Evolutionary conservation across 1,140 invertebrate species (phyloP).

Genomic region (Kradibia gibbosae): DNA sequence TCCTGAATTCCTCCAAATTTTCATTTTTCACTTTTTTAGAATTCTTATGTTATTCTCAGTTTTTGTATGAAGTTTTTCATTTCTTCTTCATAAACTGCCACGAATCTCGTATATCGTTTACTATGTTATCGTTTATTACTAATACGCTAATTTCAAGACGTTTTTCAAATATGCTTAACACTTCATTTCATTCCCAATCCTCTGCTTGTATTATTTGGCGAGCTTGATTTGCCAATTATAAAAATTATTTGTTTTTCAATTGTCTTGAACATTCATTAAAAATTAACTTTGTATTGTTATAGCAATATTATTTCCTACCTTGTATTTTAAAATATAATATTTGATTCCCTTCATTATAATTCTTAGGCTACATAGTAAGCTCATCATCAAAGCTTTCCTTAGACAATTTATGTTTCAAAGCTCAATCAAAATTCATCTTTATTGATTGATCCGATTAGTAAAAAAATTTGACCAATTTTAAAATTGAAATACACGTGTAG

Average conservation of each 20-base stretch:
- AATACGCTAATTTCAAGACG: slow-evolving; percentile 34
- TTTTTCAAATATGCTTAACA: slow-evolving; percentile 25
- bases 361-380: not conserved
- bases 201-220: slow-evolving; percentile 35
- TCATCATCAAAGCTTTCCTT: not conserved
- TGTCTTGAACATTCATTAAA: not conserved
- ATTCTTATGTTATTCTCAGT: slow-evolving; percentile 33
- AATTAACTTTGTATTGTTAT: slow-evolving; percentile 2
- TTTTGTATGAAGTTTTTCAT: slow-evolving; percentile 18
- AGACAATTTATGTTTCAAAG: not conserved
- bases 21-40: slow-evolving; percentile 42
- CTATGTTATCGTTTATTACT: slow-evolving; percentile 25
- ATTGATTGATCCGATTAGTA: not conserved
- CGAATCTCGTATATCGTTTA: not conserved
- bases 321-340: not conserved
- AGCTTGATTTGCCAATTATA: slow-evolving; percentile 40
- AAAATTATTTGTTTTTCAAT: slow-evolving; percentile 7
- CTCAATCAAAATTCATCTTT: not conserved
- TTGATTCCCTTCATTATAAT: not conserved
- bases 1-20: slow-evolving; percentile 53
- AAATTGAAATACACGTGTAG: not conserved
- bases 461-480: not conserved
- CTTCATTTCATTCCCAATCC: slow-evolving; percentile 9
- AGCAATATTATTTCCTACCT: not conserved
- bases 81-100: not conserved